Conservation (phyloP, 1,140 invertebrate genomes). For the Ectropis grisescens region DNA sequence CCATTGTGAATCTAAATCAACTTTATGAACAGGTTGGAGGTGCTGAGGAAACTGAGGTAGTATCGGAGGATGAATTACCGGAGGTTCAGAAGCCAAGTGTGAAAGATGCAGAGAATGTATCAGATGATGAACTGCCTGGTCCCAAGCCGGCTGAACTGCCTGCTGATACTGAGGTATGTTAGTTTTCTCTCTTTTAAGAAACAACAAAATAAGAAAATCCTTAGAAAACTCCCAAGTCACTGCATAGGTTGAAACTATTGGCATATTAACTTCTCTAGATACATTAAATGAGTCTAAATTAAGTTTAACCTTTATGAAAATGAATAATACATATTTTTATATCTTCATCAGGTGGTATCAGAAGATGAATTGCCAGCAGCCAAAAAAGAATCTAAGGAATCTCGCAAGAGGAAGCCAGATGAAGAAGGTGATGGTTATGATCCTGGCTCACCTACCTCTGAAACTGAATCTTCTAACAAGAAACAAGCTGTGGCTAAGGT, state of each 20-base stretch:
- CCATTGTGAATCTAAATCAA: too few species aligned
- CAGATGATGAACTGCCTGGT: constrained; percentile 79
- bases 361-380: constrained; percentile 80
- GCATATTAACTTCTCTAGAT: too few species aligned
- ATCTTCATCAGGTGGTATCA: constrained; percentile 76
- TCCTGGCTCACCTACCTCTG: constrained; percentile 83
- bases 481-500: constrained; percentile 72
- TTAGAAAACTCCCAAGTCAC: too few species aligned
- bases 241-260: too few species aligned
- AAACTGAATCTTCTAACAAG: constrained; percentile 78
- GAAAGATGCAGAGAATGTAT: constrained; percentile 67
- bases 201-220: too few species aligned
- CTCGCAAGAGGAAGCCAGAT: constrained; percentile 66
- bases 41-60: constrained; percentile 80
- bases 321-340: too few species aligned
- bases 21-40: constrained; percentile 41
- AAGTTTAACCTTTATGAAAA: too few species aligned
- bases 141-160: constrained; percentile 82
- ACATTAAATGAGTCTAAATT: too few species aligned
- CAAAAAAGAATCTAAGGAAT: constrained; percentile 61
- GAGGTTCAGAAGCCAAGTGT: constrained; percentile 68
- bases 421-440: constrained; percentile 75
- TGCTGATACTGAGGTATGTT: constrained; percentile 82
- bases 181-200: too few species aligned
- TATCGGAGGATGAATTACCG: constrained; percentile 86